A percentile compares a stretch with the other conserved stretches of the same genome.
Conservation (phyloP, 2,113 vertebrate species). For the Meleagris gallopavo region DNA sequence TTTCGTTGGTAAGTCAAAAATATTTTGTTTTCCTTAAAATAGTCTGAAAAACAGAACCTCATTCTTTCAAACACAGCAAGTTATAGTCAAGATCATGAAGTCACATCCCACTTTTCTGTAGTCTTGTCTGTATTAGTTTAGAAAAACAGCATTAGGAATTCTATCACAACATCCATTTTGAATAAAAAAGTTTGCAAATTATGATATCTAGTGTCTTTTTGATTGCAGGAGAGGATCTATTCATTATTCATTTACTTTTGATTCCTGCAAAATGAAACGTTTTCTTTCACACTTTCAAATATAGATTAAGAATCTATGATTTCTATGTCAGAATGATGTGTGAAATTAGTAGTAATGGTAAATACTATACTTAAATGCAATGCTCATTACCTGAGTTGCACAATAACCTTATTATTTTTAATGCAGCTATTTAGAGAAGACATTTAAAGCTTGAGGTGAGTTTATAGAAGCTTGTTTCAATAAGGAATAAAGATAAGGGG, state of each 20-base stretch:
- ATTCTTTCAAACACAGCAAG: background rate
- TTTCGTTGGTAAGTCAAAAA: background rate
- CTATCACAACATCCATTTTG: background rate
- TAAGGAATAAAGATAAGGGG: background rate
- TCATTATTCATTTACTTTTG: background rate
- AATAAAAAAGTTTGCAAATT: background rate
- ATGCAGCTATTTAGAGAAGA: background rate
- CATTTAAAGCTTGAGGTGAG: background rate
- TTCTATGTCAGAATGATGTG: background rate
- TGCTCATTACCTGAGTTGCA: background rate
- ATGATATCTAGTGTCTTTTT: background rate
- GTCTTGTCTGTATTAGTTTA: background rate
- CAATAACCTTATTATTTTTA: background rate
- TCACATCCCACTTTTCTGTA: background rate
- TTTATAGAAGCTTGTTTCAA: background rate
- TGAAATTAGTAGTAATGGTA: background rate
- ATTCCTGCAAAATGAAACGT: background rate
- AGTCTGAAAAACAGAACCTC: background rate
- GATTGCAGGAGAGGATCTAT: background rate
- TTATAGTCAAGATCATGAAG: background rate
- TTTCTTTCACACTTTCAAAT: background rate
- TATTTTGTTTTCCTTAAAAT: background rate
- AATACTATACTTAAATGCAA: rapidly evolving
- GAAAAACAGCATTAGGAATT: background rate
- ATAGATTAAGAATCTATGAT: background rate